Evolutionary conservation across 1,140 invertebrate species (phyloP), one percentile per base, ranked within the genome.

Genomic region (Micrasema minimum): DNA sequence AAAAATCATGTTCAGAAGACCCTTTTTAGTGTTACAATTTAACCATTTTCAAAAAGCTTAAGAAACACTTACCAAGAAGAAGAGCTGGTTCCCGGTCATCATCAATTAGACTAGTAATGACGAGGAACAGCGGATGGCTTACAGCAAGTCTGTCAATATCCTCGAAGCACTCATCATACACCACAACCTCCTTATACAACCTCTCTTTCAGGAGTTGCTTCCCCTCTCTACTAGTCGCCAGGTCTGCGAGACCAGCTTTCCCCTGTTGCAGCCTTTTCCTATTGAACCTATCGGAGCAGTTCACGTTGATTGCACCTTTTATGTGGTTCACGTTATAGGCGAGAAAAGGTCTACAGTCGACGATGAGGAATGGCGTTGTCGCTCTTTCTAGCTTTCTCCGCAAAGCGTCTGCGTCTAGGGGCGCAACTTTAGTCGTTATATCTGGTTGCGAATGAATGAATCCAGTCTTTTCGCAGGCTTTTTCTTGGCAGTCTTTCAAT

Each of bases 331-430:
- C 84, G 77, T 92, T 92, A 81, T 90, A 93, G 18, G 87, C 85
- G 20, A 92, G 86, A 76, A 93, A 92, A 0, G 91, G 87, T 26
- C 92, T 85, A 77, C 91, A 91, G 77, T 94, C 92, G 18, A 93
- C 76, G 0, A 93, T 73, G 2, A 92, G 80, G 45, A 88, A 83
- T 22, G 75, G 75, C 18, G 75, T 75, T 1, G 76, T 53, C 0
- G 76, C 77, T 16, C 70, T 69, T 43, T 82, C 78, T 45, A 82
- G 74, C 71, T 80, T 81, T 6, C 71, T 51, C 18, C 78, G 78
- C 51, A 82, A 77, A 35, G 75, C 78, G 70, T 84, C 77, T 41
- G 80, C 69, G 46, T 80, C 78, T 31, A 80, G 62, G 5, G 76
- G 79, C 46, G 74, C 77, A 10, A 83, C 79, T 64, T 78, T 80